Conservation (phyloP, 1,140 invertebrate genomes). For the Palaemon carinicauda region DNA sequence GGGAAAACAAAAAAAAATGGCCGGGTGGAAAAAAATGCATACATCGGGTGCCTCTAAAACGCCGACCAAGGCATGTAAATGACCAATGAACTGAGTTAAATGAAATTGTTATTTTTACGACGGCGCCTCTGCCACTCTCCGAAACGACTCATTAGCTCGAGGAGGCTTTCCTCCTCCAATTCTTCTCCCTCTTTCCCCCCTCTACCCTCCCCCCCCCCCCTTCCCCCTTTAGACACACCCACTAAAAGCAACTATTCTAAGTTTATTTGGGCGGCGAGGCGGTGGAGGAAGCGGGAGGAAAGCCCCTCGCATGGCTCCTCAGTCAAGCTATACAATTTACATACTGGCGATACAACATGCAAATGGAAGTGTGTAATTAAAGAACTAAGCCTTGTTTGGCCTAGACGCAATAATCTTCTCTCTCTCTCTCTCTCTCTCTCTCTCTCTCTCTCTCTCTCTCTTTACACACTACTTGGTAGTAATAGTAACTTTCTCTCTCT, state of each 20-base stretch:
- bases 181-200: too few relatives aligned
- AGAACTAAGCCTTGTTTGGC: constrained; percentile 51
- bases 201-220: too few relatives aligned
- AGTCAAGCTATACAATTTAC: constrained; percentile 34
- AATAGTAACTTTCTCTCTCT: background rate
- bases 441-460: background rate
- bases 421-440: background rate
- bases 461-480: background rate
- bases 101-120: constrained; percentile 50
- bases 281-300: background rate
- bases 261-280: constrained; percentile 36
- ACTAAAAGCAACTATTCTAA: constrained; percentile 39
- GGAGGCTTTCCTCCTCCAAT: too few relatives aligned
- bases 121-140: constrained; percentile 10
- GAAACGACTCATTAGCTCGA: constrained; percentile 27
- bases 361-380: constrained; percentile 50
- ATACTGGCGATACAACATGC: constrained; percentile 42
- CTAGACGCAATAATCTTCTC: constrained; percentile 40
- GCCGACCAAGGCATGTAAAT: constrained; percentile 48
- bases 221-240: background rate
- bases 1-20: too few relatives aligned
- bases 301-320: constrained; percentile 12
- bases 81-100: constrained; percentile 51
- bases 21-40: background rate
- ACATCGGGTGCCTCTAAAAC: constrained; percentile 2